phyloP scores from a whole-genome alignment of 2,797 vertebrate species.

The Tinamus major region DNA sequence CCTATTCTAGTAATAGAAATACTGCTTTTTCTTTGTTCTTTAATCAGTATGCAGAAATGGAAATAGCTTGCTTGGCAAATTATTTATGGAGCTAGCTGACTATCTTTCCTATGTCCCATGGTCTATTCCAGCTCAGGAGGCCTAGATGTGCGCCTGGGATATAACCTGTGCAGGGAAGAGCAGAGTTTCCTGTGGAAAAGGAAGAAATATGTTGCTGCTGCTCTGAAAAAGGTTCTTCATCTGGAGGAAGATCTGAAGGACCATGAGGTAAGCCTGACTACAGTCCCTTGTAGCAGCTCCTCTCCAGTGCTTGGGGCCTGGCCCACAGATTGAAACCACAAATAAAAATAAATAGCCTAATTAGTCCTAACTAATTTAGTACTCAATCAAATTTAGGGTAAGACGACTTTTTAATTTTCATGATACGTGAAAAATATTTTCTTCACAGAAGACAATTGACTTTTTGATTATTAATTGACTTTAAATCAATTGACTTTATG shows the following conservation, averaged over 20 bases:
- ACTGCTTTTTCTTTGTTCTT: not conserved
- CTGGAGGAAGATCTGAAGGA: conserved; percentile 77
- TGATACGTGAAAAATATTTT: not conserved
- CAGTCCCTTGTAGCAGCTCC: not conserved
- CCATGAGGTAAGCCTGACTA: conserved; percentile 73
- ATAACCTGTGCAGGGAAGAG: conserved; percentile 80
- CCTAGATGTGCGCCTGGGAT: conserved; percentile 83
- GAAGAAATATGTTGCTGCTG: conserved; percentile 78
- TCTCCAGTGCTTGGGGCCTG: rapidly evolving
- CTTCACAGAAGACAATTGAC: not conserved
- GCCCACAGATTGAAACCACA: not conserved
- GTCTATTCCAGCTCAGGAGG: conserved; percentile 65
- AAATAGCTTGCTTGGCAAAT: not conserved
- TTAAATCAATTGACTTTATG: not conserved
- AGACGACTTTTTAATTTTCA: not conserved
- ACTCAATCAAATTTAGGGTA: not conserved
- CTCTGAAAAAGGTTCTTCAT: conserved; percentile 81
- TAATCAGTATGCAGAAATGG: not conserved
- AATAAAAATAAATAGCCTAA: not conserved
- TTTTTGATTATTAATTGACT: not conserved
- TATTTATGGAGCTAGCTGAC: not conserved
- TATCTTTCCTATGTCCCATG: not conserved
- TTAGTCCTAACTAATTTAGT: not conserved
- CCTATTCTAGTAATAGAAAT: not conserved
- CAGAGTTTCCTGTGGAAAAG: conserved; percentile 82